Conservation (phyloP, 2,113 vertebrate species). For the Ahaetulla prasina region DNA sequence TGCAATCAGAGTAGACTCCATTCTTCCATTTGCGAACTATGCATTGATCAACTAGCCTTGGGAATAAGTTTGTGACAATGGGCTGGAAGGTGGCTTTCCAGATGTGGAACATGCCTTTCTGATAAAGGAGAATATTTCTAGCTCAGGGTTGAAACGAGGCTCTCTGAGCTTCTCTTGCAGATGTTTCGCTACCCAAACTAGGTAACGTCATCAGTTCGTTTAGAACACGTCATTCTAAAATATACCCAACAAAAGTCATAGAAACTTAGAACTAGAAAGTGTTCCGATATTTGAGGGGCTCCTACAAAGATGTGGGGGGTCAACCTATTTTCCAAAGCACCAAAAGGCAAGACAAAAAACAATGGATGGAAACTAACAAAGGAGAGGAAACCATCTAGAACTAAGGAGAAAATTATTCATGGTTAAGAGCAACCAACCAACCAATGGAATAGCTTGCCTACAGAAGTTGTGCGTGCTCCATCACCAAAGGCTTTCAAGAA, state of each 20-base stretch:
- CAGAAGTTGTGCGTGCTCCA: background rate
- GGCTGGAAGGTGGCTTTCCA: background rate
- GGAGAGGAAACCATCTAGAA: background rate
- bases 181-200: too few species aligned
- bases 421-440: background rate
- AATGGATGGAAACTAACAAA: background rate
- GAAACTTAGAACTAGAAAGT: background rate
- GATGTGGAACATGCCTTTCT: background rate
- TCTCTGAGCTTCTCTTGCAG: too few species aligned
- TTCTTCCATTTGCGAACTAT: background rate
- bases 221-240: background rate
- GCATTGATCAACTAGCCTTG: background rate
- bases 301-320: background rate
- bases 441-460: background rate
- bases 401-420: background rate
- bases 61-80: fast-evolving
- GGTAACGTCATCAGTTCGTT: too few species aligned
- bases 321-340: background rate
- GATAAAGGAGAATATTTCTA: too few species aligned
- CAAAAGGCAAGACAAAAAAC: background rate
- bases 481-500: background rate
- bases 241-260: background rate
- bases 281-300: background rate
- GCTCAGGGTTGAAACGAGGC: too few species aligned
- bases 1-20: too few species aligned